A percentile compares a stretch with the other conserved stretches of the same genome.
phyloP scores from a whole-genome alignment of 2,113 vertebrate species.

The Poecilia latipinna region DNA sequence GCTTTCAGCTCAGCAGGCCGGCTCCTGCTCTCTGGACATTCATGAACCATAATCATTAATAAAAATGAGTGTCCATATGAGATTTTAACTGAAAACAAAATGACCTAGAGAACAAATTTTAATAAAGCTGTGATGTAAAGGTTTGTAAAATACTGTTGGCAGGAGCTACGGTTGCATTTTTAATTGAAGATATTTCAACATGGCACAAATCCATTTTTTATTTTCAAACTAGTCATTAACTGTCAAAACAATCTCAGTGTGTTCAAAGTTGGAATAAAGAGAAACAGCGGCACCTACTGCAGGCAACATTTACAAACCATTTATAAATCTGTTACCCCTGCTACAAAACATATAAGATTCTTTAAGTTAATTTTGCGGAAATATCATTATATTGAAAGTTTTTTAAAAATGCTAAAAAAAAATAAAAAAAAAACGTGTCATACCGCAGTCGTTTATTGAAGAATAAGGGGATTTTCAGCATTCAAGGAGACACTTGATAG shows the following conservation, averaged over 20 bases:
- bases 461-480: too few species aligned
- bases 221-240: background rate
- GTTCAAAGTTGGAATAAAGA: background rate
- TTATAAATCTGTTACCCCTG: too few species aligned
- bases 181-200: background rate
- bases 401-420: too few species aligned
- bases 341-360: too few species aligned
- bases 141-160: background rate
- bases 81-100: background rate
- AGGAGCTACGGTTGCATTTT: background rate
- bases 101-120: background rate
- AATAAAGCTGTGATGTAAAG: too few species aligned
- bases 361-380: too few species aligned
- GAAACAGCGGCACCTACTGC: too few species aligned
- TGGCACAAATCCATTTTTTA: background rate
- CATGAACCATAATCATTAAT: background rate
- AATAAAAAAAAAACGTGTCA: too few species aligned
- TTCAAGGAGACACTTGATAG: too few species aligned
- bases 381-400: too few species aligned
- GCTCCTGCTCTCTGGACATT: background rate
- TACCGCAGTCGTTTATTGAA: too few species aligned
- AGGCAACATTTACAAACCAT: background rate
- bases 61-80: background rate
- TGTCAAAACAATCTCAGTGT: background rate
- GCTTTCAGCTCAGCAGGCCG: too few species aligned